phyloP scores from a whole-genome alignment of 2,113 vertebrate species.

The Lathamus discolor region DNA sequence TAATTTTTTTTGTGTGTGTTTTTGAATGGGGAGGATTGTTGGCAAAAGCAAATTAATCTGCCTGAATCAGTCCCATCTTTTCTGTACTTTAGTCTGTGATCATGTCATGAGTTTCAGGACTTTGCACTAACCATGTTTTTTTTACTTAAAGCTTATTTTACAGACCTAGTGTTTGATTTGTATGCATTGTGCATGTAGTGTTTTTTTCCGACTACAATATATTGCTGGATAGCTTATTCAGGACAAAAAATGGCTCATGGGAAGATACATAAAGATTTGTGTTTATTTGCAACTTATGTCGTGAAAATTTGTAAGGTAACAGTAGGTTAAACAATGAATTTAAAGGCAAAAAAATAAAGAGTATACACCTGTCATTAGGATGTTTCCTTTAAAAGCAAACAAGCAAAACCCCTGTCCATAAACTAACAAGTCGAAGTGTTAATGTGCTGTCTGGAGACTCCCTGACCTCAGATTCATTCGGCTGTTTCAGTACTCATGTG shows the following conservation, averaged over 20 bases:
- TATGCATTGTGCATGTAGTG: conserved; percentile 87
- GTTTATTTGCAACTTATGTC: conserved; percentile 58
- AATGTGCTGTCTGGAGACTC: not conserved
- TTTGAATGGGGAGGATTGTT: conserved; percentile 88
- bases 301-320: conserved; percentile 50
- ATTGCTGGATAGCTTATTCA: conserved; percentile 77
- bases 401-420: not conserved
- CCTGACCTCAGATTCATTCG: not conserved
- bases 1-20: conserved; percentile 80
- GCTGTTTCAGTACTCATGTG: not conserved
- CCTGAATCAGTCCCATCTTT: conserved; percentile 89
- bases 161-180: conserved; percentile 84
- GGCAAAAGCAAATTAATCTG: conserved; percentile 87
- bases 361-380: not conserved
- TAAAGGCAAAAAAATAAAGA: conserved; percentile 24
- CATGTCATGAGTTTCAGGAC: conserved; percentile 84
- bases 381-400: not conserved
- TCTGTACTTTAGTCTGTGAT: conserved; percentile 87
- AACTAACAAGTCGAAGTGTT: conserved; percentile 21
- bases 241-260: conserved; percentile 84
- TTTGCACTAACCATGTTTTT: conserved; percentile 86
- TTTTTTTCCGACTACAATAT: conserved; percentile 75
- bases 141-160: conserved; percentile 81
- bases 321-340: conserved; percentile 20
- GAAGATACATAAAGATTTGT: conserved; percentile 85